phyloP scores from a whole-genome alignment of 2,113 vertebrate genomes.

The Aspiorhynchus laticeps region DNA sequence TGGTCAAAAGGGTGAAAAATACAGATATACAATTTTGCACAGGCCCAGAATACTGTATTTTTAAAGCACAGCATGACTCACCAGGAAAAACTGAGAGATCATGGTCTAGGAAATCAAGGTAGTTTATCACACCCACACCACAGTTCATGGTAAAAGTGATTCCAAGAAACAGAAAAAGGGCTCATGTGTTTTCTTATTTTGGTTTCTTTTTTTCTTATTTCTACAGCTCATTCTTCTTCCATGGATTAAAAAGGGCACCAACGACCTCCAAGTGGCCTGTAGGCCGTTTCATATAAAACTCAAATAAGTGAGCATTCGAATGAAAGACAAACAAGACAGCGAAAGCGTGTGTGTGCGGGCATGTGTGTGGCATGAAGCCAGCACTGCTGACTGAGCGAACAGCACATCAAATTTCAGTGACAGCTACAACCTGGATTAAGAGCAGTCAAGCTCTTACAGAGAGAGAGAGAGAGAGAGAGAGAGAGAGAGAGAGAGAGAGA shows the following conservation, averaged over 20 bases:
- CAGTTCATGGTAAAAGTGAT: slow-evolving; percentile 10
- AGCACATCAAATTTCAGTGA: slow-evolving; percentile 15
- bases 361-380: slow-evolving; percentile 20
- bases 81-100: slow-evolving; percentile 12
- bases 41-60: not conserved
- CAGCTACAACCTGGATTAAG: slow-evolving; percentile 7
- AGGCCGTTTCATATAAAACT: not conserved
- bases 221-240: not conserved
- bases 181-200: slow-evolving; percentile 1
- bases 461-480: slow-evolving; percentile 6
- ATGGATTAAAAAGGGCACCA: not conserved
- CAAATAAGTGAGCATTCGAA: not conserved
- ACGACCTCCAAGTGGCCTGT: not conserved
- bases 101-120: slow-evolving; percentile 3
- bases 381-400: slow-evolving; percentile 20
- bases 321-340: not conserved
- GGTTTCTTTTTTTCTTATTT: not conserved
- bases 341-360: not conserved
- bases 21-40: not conserved
- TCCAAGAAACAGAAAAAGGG: slow-evolving; percentile 16
- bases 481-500: slow-evolving; percentile 8
- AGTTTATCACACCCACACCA: slow-evolving; percentile 30
- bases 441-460: not conserved
- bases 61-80: slow-evolving; percentile 15
- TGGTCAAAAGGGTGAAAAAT: not conserved